Conservation (phyloP, 2,888 invertebrate species). For the Hirtodrosophila histrioides region DNA sequence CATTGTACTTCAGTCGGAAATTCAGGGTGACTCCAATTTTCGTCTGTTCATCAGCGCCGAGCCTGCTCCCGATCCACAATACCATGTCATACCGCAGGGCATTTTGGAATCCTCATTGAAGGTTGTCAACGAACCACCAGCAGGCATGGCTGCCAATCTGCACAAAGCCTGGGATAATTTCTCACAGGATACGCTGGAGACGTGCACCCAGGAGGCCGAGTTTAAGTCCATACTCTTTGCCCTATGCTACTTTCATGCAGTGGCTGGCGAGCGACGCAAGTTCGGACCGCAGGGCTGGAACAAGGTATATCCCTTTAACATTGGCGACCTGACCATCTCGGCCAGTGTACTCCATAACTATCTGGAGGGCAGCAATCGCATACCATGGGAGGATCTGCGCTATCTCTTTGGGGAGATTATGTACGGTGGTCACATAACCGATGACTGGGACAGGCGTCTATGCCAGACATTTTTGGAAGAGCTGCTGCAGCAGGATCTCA, state of each 20-base stretch:
- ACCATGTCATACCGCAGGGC: conserved; percentile 91
- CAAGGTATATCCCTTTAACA: conserved; percentile 91
- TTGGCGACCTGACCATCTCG: conserved; percentile 95
- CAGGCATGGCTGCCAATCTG: conserved; percentile 97
- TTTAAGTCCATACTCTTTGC: conserved; percentile 96
- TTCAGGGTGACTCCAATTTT: conserved; percentile 81
- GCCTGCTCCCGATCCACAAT: conserved; percentile 89
- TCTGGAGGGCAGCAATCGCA: conserved; percentile 93
- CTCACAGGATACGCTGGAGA: conserved; percentile 95
- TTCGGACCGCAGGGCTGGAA: conserved; percentile 98
- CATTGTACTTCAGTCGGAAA: conserved; percentile 88
- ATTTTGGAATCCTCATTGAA: conserved; percentile 97
- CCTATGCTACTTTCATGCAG: conserved; percentile 97
- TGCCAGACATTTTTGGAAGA: conserved; percentile 94
- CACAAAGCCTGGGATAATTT: conserved; percentile 97
- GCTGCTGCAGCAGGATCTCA: conserved; percentile 93
- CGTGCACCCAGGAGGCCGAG: conserved; percentile 96
- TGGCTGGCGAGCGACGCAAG: conserved; percentile 95
- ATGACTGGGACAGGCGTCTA: conserved; percentile 96
- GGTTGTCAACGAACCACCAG: conserved; percentile 98
- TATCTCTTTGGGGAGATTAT: conserved; percentile 98
- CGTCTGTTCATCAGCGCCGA: conserved; percentile 95
- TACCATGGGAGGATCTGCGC: conserved; percentile 97
- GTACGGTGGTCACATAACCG: conserved; percentile 99
- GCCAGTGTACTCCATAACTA: conserved; percentile 96